These are phyloP conservation scores for Episyrphus balteatus DNA, from an alignment of 1,140 invertebrate species.

Conservation along the genomic window DNA sequence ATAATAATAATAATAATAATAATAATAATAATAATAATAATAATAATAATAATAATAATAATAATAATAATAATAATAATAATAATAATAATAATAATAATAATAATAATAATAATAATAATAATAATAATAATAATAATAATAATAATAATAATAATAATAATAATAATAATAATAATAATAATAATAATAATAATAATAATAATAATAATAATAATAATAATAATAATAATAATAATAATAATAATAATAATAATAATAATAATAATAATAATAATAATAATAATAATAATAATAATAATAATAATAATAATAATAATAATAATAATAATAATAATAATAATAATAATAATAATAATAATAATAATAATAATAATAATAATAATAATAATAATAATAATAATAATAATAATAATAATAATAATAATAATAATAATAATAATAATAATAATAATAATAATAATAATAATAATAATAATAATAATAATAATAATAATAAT, in stretches of 20 bases:
- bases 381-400: neutral
- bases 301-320: neutral
- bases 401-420: neutral
- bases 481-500: neutral
- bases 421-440: neutral
- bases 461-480: neutral
- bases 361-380: neutral
- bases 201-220: neutral
- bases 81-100: slow-evolving; percentile 2
- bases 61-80: slow-evolving; percentile 2
- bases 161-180: neutral
- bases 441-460: neutral
- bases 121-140: neutral
- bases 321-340: neutral
- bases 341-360: neutral
- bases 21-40: slow-evolving; percentile 1
- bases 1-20: slow-evolving; percentile 2
- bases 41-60: slow-evolving; percentile 2
- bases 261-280: neutral
- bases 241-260: neutral
- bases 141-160: neutral
- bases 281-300: neutral
- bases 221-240: neutral
- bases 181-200: neutral
- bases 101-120: neutral